phyloP scores from a whole-genome alignment of 2,888 invertebrate genomes.

The Teinopalpus imperialis region DNA sequence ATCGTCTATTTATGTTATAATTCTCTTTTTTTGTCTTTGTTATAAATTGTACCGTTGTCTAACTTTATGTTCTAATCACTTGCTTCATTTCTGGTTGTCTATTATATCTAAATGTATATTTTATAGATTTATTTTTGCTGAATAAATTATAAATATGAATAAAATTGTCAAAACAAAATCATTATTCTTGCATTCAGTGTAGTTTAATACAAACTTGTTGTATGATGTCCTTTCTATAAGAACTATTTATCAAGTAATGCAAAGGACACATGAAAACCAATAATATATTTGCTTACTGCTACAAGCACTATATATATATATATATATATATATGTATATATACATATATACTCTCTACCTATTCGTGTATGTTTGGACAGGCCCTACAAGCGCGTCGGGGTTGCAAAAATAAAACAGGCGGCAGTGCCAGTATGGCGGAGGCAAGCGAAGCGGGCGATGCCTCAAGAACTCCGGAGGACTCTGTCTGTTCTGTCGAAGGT shows the following conservation, averaged over 20 bases:
- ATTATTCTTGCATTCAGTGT: no score
- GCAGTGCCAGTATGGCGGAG: conserved; percentile 80
- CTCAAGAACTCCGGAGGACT: conserved; percentile 94
- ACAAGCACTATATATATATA: no score
- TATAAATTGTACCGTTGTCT: conserved; percentile 8
- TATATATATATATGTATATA: not conserved
- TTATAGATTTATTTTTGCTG: conserved; percentile 4
- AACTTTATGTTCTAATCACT: conserved; percentile 10
- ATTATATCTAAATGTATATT: conserved; percentile 8
- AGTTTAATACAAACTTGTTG: no score
- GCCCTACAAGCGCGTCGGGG: conserved; percentile 88
- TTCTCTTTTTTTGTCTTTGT: conserved; percentile 4
- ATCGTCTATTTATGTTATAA: not conserved
- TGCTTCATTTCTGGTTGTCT: conserved; percentile 11
- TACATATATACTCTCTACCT: no score
- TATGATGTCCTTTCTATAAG: no score
- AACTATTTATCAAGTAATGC: no score
- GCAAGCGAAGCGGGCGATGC: conserved; percentile 88
- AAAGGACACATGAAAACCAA: no score
- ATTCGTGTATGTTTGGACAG: no score
- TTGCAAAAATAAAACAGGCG: conserved; percentile 76
- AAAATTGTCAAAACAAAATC: no score
- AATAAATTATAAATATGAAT: no score
- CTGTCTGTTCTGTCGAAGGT: conserved; percentile 94
- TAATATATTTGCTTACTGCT: no score